A percentile compares a stretch with the other conserved stretches of the same genome.
Evolutionary conservation across 2,113 vertebrate genomes (phyloP).

Genomic region (Nycticorax nycticorax): DNA sequence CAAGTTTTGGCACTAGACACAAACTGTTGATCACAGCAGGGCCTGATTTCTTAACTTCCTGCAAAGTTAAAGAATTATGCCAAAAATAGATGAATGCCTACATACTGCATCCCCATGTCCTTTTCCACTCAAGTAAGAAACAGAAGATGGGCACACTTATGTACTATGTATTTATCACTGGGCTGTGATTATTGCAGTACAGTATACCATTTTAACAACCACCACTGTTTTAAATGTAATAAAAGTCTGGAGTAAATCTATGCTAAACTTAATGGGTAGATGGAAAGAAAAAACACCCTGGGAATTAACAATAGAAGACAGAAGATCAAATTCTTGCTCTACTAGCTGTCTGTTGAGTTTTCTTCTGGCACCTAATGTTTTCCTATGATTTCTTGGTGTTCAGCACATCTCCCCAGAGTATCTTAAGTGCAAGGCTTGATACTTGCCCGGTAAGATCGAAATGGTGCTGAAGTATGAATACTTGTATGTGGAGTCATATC

Average conservation of each 20-base stretch:
- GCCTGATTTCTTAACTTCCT: neutral
- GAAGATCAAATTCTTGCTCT: neutral
- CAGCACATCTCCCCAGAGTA: neutral
- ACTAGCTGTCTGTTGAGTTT: neutral
- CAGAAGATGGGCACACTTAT: neutral
- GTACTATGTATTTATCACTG: neutral
- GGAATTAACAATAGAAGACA: neutral
- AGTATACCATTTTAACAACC: neutral
- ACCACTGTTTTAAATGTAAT: neutral
- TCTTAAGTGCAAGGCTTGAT: neutral
- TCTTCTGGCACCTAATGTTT: neutral
- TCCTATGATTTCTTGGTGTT: neutral
- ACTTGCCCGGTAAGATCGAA: neutral
- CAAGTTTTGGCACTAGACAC: neutral
- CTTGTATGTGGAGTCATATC: neutral
- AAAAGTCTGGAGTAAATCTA: neutral
- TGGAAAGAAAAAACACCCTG: neutral
- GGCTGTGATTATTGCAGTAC: neutral
- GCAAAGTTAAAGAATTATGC: neutral
- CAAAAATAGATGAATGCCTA: neutral
- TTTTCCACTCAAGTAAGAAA: neutral
- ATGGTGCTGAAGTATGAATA: neutral
- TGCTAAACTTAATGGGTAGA: neutral
- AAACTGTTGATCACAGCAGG: neutral
- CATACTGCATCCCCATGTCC: neutral